Evolutionary conservation across 2,113 vertebrate genomes (phyloP), one percentile per base, ranked within the genome.

Genomic region (Chlamydotis undulata): DNA sequence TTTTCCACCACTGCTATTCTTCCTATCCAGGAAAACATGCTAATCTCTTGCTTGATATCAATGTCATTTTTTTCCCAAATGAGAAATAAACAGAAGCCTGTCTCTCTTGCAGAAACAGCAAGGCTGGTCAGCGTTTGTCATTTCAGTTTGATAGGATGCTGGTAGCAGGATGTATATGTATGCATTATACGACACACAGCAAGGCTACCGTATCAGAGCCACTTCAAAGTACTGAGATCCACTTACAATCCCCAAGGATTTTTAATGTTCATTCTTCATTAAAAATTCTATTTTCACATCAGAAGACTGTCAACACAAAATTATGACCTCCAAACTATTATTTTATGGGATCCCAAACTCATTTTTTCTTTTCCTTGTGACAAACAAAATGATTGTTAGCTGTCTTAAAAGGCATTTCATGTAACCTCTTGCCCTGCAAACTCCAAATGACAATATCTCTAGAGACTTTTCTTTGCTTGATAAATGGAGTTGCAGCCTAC

Each of bases 11-110:
- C 50, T 93, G 57, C 37, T 71, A 9, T 88, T 75, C 68, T 81
- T 85, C 50, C 80, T 70, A 79, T 83, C 71, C 10, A 59, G 68
- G 80, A 96, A 80, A 24, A 45, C 2, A 9, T 0, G 3, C 26
- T 86, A 86, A 95, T 94, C 78, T 95, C 71, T 91, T 87, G 45
- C 89, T 95, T 88, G 78, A 60, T 91, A 93, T 83, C 89, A 63
- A 74, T 89, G 70, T 77, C 25, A 60, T 84, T 94, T 96, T 96
- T 92, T 94, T 43, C 83, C 69, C 83, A 70, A 82, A 94, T 87
- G 74, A 93, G 81, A 92, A 89, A 89, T 73, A 95, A 95, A 91
- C 23, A 91, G 86, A 94, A 93, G 57, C 52, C 57, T 82, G 69
- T 12, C 4, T 87, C 31, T 75, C 53, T 76, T 89, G 55, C 57